These are phyloP conservation scores for Pongo pygmaeus DNA, from an alignment of 2,113 vertebrate genomes.

Conservation along the genomic window DNA sequence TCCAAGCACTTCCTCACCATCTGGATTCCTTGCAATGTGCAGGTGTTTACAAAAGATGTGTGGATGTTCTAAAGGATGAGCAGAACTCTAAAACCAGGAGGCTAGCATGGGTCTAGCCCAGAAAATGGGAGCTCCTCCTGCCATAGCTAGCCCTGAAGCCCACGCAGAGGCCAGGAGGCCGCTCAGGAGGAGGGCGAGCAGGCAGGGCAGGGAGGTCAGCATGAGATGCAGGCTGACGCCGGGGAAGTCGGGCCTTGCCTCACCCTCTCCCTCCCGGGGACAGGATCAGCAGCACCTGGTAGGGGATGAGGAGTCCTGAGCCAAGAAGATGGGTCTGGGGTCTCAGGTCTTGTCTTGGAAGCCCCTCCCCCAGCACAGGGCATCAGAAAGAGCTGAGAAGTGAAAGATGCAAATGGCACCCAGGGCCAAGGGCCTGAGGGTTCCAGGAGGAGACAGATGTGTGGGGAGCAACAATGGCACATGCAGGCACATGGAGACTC, in stretches of 20 bases:
- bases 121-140: fast-evolving
- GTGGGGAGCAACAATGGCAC: background rate
- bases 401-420: too few species aligned
- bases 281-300: background rate
- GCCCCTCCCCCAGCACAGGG: background rate
- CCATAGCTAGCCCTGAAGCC: background rate
- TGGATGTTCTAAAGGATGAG: fast-evolving
- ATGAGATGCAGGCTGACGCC: background rate
- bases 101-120: fast-evolving
- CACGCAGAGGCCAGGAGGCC: background rate
- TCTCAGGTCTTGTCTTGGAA: too few species aligned
- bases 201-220: background rate
- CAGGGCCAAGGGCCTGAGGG: background rate
- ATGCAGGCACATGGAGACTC: fast-evolving
- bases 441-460: too few species aligned
- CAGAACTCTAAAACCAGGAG: background rate
- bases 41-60: background rate
- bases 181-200: background rate
- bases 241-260: background rate
- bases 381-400: background rate
- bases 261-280: too few species aligned
- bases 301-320: too few species aligned
- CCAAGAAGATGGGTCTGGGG: background rate
- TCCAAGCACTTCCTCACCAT: fast-evolving
- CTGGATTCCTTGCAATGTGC: background rate